Percentiles rank a stretch among this genome's conserved stretches.
Conservation (phyloP, 2,797 vertebrate species). For the Clamator glandarius region DNA sequence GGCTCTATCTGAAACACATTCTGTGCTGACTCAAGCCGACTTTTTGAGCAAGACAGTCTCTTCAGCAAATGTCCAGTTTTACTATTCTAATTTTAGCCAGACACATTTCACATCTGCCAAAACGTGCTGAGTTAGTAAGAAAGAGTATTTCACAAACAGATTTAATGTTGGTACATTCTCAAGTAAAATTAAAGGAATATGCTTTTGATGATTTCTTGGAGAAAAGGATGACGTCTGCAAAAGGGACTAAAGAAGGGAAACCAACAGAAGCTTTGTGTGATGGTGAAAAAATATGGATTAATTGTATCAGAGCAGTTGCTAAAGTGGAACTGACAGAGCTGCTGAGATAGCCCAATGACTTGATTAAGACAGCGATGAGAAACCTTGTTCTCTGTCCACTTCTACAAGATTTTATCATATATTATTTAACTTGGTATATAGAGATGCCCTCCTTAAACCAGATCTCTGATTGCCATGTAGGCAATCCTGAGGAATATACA, state of each 20-base stretch:
- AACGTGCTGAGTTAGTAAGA: neutral
- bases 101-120: neutral
- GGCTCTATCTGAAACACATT: neutral
- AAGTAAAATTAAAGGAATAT: neutral
- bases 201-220: neutral
- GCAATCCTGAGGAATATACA: neutral
- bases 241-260: neutral
- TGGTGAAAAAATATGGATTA: constrained; percentile 20
- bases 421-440: neutral
- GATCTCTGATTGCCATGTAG: neutral
- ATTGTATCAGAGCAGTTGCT: constrained; percentile 19
- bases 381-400: neutral
- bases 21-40: constrained; percentile 21
- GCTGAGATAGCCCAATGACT: constrained; percentile 30
- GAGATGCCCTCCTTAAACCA: neutral
- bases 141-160: neutral
- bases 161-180: neutral
- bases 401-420: neutral
- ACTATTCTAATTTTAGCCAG: neutral
- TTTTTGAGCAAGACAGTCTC: neutral
- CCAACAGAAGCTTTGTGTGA: neutral
- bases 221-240: neutral
- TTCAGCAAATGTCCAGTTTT: neutral
- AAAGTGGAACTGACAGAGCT: constrained; percentile 27
- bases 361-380: neutral